Percentiles rank a stretch among this genome's conserved stretches.
These are phyloP conservation scores for Nephrotoma guestfalica DNA, from an alignment of 2,888 invertebrate species.

Conservation along the genomic window DNA sequence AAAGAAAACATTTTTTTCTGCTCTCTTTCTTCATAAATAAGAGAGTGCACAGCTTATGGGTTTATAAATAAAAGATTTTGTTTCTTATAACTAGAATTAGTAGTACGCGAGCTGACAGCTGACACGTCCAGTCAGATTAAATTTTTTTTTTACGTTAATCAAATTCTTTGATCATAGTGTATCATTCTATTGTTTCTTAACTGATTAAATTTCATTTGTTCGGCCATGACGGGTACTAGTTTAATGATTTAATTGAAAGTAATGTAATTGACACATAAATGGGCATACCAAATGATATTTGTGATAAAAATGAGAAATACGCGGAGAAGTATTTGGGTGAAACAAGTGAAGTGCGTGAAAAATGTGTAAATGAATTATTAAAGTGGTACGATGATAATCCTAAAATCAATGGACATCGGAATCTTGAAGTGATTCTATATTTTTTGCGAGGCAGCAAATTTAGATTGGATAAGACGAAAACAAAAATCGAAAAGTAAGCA, in stretches of 20 bases:
- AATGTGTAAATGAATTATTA: constrained; percentile 22
- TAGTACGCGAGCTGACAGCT: neutral
- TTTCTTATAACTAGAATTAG: neutral
- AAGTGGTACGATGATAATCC: constrained; percentile 32
- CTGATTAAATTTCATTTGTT: neutral
- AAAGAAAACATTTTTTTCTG: neutral
- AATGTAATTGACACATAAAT: neutral
- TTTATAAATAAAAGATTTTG: neutral
- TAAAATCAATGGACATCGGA: constrained; percentile 30
- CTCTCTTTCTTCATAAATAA: neutral
- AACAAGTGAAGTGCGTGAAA: constrained; percentile 5
- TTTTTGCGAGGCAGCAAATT: constrained; percentile 49
- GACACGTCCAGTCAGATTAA: neutral
- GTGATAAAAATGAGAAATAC: neutral
- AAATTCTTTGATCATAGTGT: neutral
- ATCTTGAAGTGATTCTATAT: constrained; percentile 36
- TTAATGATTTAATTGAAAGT: neutral
- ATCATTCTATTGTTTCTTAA: neutral
- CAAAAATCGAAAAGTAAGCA: constrained; percentile 35
- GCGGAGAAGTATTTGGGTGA: neutral
- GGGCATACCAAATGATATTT: neutral
- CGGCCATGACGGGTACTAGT: neutral
- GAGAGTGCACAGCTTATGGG: neutral
- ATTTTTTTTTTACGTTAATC: neutral
- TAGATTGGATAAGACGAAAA: constrained; percentile 39